Evolutionary conservation across 2,888 invertebrate genomes (phyloP).

Genomic region (Sceliomorpha sp.): DNA sequence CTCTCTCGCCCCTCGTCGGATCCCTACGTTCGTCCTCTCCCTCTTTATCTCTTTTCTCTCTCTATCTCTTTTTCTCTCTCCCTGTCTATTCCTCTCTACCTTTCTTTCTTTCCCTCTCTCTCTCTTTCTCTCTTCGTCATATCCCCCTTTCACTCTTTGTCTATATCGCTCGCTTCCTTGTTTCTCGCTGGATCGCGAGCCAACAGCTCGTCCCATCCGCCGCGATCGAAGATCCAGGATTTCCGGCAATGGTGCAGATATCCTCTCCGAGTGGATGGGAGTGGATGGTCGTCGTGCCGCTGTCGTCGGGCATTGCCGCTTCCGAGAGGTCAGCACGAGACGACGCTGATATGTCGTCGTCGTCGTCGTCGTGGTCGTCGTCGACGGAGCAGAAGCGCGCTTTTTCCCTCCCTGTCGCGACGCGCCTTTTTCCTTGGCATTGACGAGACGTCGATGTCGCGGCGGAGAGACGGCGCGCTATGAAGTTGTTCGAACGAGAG

Average conservation of each 20-base stretch:
- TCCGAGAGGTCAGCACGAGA: constrained; percentile 48
- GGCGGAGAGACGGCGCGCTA: constrained; percentile 30
- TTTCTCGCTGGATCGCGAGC: constrained; percentile 64
- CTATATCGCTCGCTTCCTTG: constrained; percentile 28
- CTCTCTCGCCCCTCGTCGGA: constrained; percentile 9
- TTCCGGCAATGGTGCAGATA: constrained; percentile 64
- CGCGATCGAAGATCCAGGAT: constrained; percentile 69
- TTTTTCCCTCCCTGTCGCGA: constrained; percentile 29
- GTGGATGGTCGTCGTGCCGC: constrained; percentile 48
- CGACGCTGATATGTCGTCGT: constrained; percentile 41
- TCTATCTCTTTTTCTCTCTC: constrained; percentile 10
- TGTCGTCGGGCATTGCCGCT: constrained; percentile 47
- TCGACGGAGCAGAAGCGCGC: constrained; percentile 22
- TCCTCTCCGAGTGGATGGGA: constrained; percentile 37
- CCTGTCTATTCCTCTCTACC: constrained; percentile 2
- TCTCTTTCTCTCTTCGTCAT: constrained; percentile 10
- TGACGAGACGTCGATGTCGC: constrained; percentile 51
- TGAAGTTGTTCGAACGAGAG: constrained; percentile 26
- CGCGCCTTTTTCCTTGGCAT: constrained; percentile 49
- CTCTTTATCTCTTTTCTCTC: not conserved
- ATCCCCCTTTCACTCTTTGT: constrained; percentile 22
- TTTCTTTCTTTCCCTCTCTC: constrained; percentile 1
- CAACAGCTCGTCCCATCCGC: constrained; percentile 47
- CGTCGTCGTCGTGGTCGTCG: no score
- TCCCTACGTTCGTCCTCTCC: constrained; percentile 4